Evolutionary conservation across 1,140 invertebrate species (phyloP).

Genomic region (Caerostris darwini): DNA sequence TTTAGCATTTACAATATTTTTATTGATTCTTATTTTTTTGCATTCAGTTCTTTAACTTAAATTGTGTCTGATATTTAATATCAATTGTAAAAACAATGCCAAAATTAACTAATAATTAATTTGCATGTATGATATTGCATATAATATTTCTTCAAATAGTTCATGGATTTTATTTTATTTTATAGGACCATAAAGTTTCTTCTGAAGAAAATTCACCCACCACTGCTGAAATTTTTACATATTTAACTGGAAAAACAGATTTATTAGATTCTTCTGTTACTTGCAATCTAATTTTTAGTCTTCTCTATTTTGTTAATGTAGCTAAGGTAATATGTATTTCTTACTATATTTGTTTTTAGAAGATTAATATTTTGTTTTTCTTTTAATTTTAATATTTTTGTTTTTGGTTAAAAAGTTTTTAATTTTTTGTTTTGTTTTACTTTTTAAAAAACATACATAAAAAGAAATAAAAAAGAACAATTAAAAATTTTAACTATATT

Average conservation of each 20-base stretch:
- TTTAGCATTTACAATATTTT: too few relatives aligned
- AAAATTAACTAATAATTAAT: too few relatives aligned
- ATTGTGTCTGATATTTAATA: too few relatives aligned
- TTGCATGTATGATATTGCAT: too few relatives aligned
- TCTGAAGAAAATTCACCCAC: neutral
- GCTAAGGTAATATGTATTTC: neutral
- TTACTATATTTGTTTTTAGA: neutral
- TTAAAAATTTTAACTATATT: neutral
- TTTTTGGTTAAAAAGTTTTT: neutral
- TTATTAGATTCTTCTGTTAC: constrained; percentile 23
- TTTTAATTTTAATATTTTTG: neutral
- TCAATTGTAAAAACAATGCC: too few relatives aligned
- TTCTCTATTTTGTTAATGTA: neutral
- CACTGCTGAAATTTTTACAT: neutral
- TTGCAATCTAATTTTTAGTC: constrained; percentile 12
- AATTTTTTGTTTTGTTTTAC: neutral
- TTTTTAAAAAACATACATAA: neutral
- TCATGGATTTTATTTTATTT: neutral
- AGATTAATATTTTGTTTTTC: neutral
- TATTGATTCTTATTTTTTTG: too few relatives aligned
- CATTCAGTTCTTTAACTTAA: too few relatives aligned
- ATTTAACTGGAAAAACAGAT: constrained; percentile 34
- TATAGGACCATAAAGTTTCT: neutral
- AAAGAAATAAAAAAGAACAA: neutral
- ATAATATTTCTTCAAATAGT: too few relatives aligned